A percentile compares a stretch with the other conserved stretches of the same genome.
Conservation (phyloP, 2,797 vertebrate genomes). For the Psittacula derbiana region DNA sequence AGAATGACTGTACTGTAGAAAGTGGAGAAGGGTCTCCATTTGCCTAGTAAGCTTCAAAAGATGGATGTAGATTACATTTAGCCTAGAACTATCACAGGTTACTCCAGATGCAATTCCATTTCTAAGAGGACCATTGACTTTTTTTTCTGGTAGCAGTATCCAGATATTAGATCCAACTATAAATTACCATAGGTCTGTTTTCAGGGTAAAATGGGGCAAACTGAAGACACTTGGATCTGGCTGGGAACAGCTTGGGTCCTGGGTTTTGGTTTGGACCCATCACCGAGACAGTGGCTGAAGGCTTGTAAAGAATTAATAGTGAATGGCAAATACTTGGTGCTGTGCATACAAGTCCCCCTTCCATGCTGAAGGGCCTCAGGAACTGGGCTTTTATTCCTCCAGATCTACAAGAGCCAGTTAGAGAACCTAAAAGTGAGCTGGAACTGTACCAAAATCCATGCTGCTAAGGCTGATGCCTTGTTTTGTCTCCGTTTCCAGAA, state of each 20-base stretch:
- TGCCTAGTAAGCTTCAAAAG: background rate
- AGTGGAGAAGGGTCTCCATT: background rate
- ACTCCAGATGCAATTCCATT: background rate
- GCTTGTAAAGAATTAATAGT: background rate
- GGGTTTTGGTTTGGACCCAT: background rate
- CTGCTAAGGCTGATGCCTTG: background rate
- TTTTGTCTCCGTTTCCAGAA: background rate
- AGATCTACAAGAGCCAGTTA: background rate
- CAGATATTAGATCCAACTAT: background rate
- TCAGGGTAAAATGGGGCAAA: background rate
- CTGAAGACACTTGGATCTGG: background rate
- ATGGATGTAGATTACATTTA: background rate
- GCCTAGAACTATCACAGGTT: background rate
- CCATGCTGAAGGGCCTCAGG: background rate
- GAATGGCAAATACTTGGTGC: background rate
- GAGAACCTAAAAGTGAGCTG: background rate
- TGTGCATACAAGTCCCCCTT: fast-evolving
- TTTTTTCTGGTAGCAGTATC: background rate
- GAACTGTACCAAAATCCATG: background rate
- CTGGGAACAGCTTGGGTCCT: background rate
- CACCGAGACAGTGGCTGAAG: background rate
- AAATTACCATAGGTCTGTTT: background rate
- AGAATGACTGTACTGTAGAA: background rate
- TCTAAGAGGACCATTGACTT: background rate
- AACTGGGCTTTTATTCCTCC: background rate